Conservation (phyloP, 2,888 invertebrate genomes). For the Prostheceraeus crozeri region DNA sequence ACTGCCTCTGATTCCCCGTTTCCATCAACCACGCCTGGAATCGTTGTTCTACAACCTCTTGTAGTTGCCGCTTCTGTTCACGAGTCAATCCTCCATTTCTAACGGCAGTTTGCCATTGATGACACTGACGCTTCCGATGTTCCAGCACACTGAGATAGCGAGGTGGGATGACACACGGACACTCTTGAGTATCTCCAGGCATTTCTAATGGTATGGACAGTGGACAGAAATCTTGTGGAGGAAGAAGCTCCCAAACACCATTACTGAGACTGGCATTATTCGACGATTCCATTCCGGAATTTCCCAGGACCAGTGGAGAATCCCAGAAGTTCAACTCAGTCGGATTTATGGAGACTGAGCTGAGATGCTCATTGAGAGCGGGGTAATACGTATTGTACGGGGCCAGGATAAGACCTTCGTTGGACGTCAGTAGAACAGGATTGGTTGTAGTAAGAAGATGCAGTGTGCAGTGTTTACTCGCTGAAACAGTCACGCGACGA, state of each 20-base stretch:
- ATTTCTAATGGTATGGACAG: constrained; percentile 54
- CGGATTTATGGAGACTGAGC: constrained; percentile 47
- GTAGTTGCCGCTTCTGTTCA: constrained; percentile 52
- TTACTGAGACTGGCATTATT: not conserved
- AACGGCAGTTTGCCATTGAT: too few relatives aligned
- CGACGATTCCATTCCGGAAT: not conserved
- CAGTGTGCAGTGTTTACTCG: constrained; percentile 53
- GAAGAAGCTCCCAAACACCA: constrained; percentile 50
- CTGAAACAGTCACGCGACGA: constrained; percentile 52
- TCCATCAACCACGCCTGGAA: constrained; percentile 55
- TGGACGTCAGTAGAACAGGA: constrained; percentile 49
- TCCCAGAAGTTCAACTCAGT: constrained; percentile 57
- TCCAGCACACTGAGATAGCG: too few relatives aligned
- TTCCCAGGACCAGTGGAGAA: constrained; percentile 46
- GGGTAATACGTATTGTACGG: constrained; percentile 57
- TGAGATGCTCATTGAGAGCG: constrained; percentile 55
- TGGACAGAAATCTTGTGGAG: constrained; percentile 49
- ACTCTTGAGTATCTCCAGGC: constrained; percentile 48
- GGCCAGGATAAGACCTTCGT: constrained; percentile 53
- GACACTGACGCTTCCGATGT: too few relatives aligned
- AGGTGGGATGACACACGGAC: too few relatives aligned
- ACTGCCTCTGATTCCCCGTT: constrained; percentile 46
- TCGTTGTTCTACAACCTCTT: constrained; percentile 50
- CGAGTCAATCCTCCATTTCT: constrained; percentile 48
- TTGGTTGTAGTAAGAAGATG: constrained; percentile 56